These are phyloP conservation scores for Nannospalax galili DNA, from an alignment of 2,113 vertebrate species.

Conservation along the genomic window DNA sequence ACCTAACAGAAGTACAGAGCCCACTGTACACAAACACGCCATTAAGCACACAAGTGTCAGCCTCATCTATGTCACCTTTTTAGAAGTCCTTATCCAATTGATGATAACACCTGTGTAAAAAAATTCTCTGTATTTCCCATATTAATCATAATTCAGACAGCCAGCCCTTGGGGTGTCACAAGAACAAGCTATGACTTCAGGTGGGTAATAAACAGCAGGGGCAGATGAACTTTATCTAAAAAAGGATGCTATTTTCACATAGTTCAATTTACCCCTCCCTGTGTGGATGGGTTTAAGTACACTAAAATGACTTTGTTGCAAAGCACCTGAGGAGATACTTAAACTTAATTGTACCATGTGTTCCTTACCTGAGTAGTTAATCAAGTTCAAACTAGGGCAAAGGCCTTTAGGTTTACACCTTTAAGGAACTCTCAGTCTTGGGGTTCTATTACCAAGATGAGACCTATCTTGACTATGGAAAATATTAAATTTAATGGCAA, in stretches of 20 bases:
- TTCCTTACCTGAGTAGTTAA: constrained; percentile 63
- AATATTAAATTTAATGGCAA: neutral
- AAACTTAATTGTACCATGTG: constrained; percentile 75
- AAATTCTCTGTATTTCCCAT: constrained; percentile 17
- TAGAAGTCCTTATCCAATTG: constrained; percentile 37
- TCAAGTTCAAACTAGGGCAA: constrained; percentile 71
- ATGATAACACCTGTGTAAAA: constrained; percentile 16
- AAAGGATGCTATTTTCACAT: constrained; percentile 60
- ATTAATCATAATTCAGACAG: constrained; percentile 69
- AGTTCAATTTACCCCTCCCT: constrained; percentile 76
- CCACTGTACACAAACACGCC: neutral
- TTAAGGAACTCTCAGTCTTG: constrained; percentile 46
- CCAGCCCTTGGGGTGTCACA: constrained; percentile 43
- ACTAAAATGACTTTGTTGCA: constrained; percentile 41
- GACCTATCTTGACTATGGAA: constrained; percentile 52
- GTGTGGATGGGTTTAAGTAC: constrained; percentile 67
- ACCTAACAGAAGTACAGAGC: neutral
- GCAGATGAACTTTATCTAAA: constrained; percentile 79
- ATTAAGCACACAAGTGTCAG: neutral
- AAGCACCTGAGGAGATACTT: constrained; percentile 77
- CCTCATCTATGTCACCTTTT: neutral
- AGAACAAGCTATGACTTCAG: constrained; percentile 72
- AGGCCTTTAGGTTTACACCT: constrained; percentile 63
- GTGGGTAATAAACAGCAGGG: constrained; percentile 80
- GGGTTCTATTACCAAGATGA: constrained; percentile 59